Base-by-base conservation (phyloP, 2,888 invertebrate species). In the Clunio marinus region DNA sequence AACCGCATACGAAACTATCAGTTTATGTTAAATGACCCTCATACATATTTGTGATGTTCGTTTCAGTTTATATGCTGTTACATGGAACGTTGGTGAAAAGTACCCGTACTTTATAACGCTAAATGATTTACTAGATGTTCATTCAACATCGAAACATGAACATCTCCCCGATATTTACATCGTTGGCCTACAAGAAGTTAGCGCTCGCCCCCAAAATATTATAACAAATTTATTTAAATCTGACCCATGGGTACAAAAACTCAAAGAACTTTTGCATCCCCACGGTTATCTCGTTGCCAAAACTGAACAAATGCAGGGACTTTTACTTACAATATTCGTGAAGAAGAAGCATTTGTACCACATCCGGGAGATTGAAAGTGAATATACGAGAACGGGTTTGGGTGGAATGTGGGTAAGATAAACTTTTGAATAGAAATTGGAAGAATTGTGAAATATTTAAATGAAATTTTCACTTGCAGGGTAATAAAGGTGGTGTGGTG, bases 401-500 rank as follows among this genome's bases (percentile, higher is more conserved):
- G 89, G 89, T 27, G 96, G 96, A 68, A 86, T 93, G 80, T 96
- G 95, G 96, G 93, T 93, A 81, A 83, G 87, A 78, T 22, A 27
- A 24, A n/a, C n/a, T n/a, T n/a, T n/a, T n/a, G n/a, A n/a, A n/a
- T n/a, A n/a, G n/a, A n/a, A n/a, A n/a, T n/a, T n/a, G n/a, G n/a
- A n/a, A n/a, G n/a, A n/a, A n/a, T n/a, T n/a, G n/a, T n/a, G n/a
- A n/a, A n/a, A n/a, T n/a, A n/a, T n/a, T n/a, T n/a, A n/a, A n/a
- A n/a, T n/a, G n/a, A n/a, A n/a, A n/a, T n/a, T n/a, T 22, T 51
- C 17, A 4, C 73, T 80, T 82, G 25, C 77, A 94, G 94, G 97
- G 96, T 27, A 96, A 96, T 80, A 97, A 97, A 82, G 96, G 96
- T 20, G 96, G 92, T 2, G 91, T 95, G 1, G 93, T 91, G 75